Percentiles rank a stretch among this genome's conserved stretches.
Conservation (phyloP, 2,797 vertebrate genomes). For the Anguilla anguilla region DNA sequence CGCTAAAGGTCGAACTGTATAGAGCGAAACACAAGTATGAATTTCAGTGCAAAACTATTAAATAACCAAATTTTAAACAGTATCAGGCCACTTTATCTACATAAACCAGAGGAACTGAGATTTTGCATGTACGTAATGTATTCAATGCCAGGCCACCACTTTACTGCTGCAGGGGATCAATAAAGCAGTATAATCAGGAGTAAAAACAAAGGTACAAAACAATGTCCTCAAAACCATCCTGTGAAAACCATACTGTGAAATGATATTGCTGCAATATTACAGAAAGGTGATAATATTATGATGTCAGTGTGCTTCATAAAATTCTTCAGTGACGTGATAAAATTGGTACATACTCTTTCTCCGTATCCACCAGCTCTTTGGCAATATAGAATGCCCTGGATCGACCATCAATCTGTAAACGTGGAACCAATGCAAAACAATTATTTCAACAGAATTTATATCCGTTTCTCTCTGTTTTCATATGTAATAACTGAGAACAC, state of each 20-base stretch:
- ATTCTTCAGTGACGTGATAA: constrained; percentile 16
- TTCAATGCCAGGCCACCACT: background rate
- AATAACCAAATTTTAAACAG: background rate
- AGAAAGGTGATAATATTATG: background rate
- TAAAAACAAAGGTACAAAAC: background rate
- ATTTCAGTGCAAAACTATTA: background rate
- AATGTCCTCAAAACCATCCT: background rate
- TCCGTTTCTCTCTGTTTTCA: background rate
- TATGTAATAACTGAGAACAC: background rate
- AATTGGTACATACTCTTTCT: constrained; percentile 83
- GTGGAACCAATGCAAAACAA: constrained; percentile 35
- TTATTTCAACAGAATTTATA: constrained; percentile 33
- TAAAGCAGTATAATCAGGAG: constrained; percentile 10
- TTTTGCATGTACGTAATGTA: background rate
- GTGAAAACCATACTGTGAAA: background rate
- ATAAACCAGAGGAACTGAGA: background rate
- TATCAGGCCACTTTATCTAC: background rate
- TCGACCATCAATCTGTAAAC: constrained; percentile 82
- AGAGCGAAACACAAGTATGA: background rate
- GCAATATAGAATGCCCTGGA: constrained; percentile 86
- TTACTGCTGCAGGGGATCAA: background rate
- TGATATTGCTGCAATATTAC: background rate
- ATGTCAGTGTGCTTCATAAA: background rate
- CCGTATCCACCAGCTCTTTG: constrained; percentile 88
- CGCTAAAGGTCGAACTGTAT: background rate